Percentiles rank a stretch among this genome's conserved stretches.
phyloP scores from a whole-genome alignment of 2,888 invertebrate genomes.

The Lepidocyrtoides sp. region DNA sequence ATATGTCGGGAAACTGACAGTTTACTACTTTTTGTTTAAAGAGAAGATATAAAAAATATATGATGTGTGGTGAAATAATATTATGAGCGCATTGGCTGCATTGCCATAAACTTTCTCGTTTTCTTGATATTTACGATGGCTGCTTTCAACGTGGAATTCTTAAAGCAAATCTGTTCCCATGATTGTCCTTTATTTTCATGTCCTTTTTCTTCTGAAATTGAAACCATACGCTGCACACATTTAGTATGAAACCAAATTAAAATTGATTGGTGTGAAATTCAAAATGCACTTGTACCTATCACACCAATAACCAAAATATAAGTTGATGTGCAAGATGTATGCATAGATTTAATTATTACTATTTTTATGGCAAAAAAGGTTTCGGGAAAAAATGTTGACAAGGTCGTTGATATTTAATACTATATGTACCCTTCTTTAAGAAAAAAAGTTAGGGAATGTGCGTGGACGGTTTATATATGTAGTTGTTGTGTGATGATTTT shows the following conservation, averaged over 20 bases:
- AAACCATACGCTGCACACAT: no score
- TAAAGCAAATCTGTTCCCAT: no score
- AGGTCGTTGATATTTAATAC: slow-evolving; percentile 49
- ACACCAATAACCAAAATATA: no score
- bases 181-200: no score
- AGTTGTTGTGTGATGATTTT: slow-evolving; percentile 17
- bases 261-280: no score
- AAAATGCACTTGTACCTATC: no score
- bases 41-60: slow-evolving; percentile 23
- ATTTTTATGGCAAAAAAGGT: not conserved
- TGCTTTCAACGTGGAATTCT: no score
- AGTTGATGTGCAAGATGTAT: no score
- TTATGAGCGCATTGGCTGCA: not conserved
- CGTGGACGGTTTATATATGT: no score
- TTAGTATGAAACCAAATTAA: no score
- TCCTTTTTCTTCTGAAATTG: no score
- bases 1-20: not conserved
- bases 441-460: not conserved
- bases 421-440: not conserved
- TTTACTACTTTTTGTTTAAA: not conserved
- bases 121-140: not conserved
- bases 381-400: not conserved
- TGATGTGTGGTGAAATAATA: not conserved
- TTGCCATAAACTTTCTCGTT: not conserved
- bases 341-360: no score